phyloP scores from a whole-genome alignment of 2,113 vertebrate genomes.

The Nannobrachium achirus region DNA sequence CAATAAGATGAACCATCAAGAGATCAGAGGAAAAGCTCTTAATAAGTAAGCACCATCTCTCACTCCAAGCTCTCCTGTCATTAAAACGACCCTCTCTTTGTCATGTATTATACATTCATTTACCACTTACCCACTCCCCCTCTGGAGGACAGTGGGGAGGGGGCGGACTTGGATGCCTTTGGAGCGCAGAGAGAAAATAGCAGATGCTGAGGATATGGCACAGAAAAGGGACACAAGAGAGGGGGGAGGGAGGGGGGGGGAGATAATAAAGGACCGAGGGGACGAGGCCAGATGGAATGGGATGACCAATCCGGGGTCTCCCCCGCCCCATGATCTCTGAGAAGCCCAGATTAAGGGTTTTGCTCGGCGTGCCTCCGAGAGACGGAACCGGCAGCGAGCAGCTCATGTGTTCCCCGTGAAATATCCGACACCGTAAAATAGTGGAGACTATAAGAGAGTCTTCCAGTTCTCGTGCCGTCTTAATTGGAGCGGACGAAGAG shows the following conservation, averaged over 20 bases:
- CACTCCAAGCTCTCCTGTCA: constrained; percentile 37
- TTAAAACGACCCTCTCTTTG: constrained; percentile 44
- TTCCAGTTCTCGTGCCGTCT: constrained; percentile 41
- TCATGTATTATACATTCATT: constrained; percentile 52
- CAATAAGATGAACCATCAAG: constrained; percentile 1
- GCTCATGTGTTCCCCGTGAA: constrained; percentile 50
- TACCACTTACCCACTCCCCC: constrained; percentile 42
- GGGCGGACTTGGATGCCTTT: neutral
- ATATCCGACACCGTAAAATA: constrained; percentile 50
- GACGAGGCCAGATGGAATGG: constrained; percentile 6
- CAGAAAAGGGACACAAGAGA: constrained; percentile 20
- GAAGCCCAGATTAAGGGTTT: neutral
- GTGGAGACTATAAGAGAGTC: constrained; percentile 38
- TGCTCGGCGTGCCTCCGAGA: constrained; percentile 1
- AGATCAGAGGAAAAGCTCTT: constrained; percentile 27
- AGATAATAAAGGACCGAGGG: neutral
- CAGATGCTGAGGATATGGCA: constrained; percentile 1
- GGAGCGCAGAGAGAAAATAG: constrained; percentile 5
- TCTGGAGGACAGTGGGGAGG: constrained; percentile 19
- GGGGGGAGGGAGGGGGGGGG: neutral
- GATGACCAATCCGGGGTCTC: constrained; percentile 2
- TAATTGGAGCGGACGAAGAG: constrained; percentile 38
- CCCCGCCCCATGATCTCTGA: neutral
- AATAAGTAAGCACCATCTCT: constrained; percentile 50
- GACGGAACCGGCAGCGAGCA: constrained; percentile 37